Evolutionary conservation across 1,140 invertebrate species (phyloP), one percentile per base, ranked within the genome.

Genomic region (Hyles euphorbiae): DNA sequence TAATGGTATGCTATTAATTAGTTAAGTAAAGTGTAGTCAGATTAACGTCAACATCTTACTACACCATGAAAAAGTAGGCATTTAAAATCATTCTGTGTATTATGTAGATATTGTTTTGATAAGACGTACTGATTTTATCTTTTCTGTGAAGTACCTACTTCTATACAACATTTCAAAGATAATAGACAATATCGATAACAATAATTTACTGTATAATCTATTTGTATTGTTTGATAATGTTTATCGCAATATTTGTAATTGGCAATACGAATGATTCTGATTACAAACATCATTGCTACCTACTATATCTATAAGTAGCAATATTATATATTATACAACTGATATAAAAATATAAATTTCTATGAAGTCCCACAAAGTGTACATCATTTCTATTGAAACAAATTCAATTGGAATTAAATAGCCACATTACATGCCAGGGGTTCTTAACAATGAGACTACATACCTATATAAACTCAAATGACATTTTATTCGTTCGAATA

Each of bases 181-280:
- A 83, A 81, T 83, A 83, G 72, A 78, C 77, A 83, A 83, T 84
- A 82, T 64, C 73, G 84, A 86, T 87, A 84, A 72, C 68, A 77
- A 76, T 79, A 81, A 85, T 79, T 83, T 83, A 81, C 78, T 75
- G 67, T 80, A 69, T 54, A 79, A 81, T 83, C 75, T 76, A 72
- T 82, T 81, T 75, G 81, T 82, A 86, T 88, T 86, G 77, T 84
- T 86, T 73, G 84, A 86, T 88, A 86, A 83, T 59, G 70, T 69
- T 76, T 80, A 82, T 87, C 74, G 65, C 65, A 71, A 78, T 78
- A 83, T 84, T 83, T 67, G 67, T 81, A 74, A 81, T 80, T 74
- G 68, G 58, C 72, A 78, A 73, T 76, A 74, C 54, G 58, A 65
- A 73, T 66, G 69, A 61, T 49, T 68, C 45, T 73, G 72, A 78